Conservation (phyloP, 2,888 invertebrate species). For the Caradrina clavipalpis region DNA sequence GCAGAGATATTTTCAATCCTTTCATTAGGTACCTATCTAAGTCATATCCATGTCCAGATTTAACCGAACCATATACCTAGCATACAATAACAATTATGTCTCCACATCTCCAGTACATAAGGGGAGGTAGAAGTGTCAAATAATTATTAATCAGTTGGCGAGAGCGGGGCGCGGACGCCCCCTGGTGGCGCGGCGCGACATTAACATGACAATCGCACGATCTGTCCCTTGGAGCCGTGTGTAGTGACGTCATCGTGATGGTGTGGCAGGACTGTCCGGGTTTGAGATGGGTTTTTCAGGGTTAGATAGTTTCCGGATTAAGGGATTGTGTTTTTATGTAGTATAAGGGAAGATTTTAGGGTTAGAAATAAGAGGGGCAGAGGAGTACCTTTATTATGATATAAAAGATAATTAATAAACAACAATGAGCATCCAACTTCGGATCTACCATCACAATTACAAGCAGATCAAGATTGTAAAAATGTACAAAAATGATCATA, state of each 20-base stretch:
- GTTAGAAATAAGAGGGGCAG: background rate
- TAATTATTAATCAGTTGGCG: conserved; percentile 66
- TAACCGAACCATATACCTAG: background rate
- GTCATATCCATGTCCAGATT: conserved; percentile 2
- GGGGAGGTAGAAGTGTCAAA: conserved; percentile 64
- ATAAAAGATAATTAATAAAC: no score
- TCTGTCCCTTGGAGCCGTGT: conserved; percentile 57
- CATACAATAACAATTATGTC: conserved; percentile 44
- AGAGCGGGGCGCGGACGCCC: conserved; percentile 58
- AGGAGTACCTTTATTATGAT: no score
- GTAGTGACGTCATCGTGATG: conserved; percentile 23
- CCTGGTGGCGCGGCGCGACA: conserved; percentile 62
- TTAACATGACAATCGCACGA: conserved; percentile 75
- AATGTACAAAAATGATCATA: no score
- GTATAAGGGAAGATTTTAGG: background rate
- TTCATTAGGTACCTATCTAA: background rate
- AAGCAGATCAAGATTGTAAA: no score
- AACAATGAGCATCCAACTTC: no score
- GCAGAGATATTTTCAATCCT: background rate
- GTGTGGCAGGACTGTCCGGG: conserved; percentile 24
- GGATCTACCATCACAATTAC: no score
- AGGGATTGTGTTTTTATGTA: no score
- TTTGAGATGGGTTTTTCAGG: conserved; percentile 7
- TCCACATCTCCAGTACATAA: conserved; percentile 51
- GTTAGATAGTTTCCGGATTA: background rate